Conservation (phyloP, 2,888 invertebrate species). For the Orchestes rusci region DNA sequence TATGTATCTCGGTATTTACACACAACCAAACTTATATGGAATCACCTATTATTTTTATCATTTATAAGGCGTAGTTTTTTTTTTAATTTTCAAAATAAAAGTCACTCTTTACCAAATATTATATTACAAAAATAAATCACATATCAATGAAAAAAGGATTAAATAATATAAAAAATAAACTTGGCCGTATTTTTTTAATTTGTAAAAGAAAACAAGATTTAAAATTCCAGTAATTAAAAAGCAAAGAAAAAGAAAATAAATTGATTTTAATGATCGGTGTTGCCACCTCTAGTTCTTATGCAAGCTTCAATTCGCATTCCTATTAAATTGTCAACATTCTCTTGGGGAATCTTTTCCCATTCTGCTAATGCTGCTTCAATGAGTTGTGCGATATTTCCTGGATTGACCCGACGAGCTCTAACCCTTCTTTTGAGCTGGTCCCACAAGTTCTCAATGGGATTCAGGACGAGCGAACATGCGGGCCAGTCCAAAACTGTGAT, state of each 20-base stretch:
- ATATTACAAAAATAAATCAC: too few relatives aligned
- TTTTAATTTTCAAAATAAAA: too few relatives aligned
- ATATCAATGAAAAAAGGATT: too few relatives aligned
- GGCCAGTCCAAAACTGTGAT: not conserved
- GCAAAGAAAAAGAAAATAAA: not conserved
- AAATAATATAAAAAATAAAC: too few relatives aligned
- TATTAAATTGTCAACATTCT: conserved; percentile 2
- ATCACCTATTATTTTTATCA: too few relatives aligned
- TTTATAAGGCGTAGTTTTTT: too few relatives aligned
- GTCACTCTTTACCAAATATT: too few relatives aligned
- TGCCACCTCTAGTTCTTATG: conserved; percentile 3
- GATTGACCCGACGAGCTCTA: conserved; percentile 6
- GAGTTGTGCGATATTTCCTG: conserved; percentile 1
- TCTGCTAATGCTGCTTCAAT: conserved; percentile 4
- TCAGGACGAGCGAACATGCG: not conserved
- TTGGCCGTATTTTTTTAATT: too few relatives aligned
- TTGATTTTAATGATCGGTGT: conserved; percentile 3
- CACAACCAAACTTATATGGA: too few relatives aligned
- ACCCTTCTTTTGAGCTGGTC: not conserved
- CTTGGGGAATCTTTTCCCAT: conserved; percentile 2
- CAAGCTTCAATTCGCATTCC: not conserved
- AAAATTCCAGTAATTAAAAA: not conserved
- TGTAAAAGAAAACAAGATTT: too few relatives aligned
- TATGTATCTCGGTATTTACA: too few relatives aligned
- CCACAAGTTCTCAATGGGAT: not conserved